Evolutionary conservation across 2,113 vertebrate genomes (phyloP), one percentile per base, ranked within the genome.

Genomic region (Entomyzon cyanotis): DNA sequence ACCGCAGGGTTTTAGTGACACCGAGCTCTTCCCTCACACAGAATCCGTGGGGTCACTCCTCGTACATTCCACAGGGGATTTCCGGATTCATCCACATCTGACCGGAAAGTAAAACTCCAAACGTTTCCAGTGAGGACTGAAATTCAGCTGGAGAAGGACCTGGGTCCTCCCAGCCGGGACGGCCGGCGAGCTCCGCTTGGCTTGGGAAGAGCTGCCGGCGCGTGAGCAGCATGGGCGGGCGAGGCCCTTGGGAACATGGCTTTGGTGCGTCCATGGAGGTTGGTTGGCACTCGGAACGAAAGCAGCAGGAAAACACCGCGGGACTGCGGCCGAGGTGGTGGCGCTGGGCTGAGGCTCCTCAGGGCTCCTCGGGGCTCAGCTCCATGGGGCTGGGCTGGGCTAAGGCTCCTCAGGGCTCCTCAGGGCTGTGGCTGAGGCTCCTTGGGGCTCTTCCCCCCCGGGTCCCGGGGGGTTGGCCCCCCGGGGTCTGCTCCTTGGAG

Each of bases 211-310:
- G 81, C 67, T 12, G 76, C 89, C 19, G 5, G 8, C 15, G 3
- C 7, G 1, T 8, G 11, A 91, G 90, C 90, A 91, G 96, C 90
- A 71, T 42, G 27, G 15, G 33, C 8, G 2, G 35, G 90, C 3
- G 49, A 64, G 77, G 82, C 74, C 76, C 49, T 56, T 33, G 33
- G 82, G 63, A 92, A 65, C 4, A 5, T 0, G 79, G 46, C 88
- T 94, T 90, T 94, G 93, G 79, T 67, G 83, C 91, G 84, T 52
- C 67, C 37, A 3, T 28, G 74, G 94, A 96, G 84, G 73, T 96
- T 37, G 84, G 73, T 96, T 37, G 63, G 92, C 90, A 96, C 92
- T 89, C 6, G 8, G 52, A 70, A 81, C 3, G 11, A 12, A 24
- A 94, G 94, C 76, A 81, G 90, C 96, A 95, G 91, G 93, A 67